phyloP scores from a whole-genome alignment of 1,140 invertebrate genomes.

The Brachionus rubens region DNA sequence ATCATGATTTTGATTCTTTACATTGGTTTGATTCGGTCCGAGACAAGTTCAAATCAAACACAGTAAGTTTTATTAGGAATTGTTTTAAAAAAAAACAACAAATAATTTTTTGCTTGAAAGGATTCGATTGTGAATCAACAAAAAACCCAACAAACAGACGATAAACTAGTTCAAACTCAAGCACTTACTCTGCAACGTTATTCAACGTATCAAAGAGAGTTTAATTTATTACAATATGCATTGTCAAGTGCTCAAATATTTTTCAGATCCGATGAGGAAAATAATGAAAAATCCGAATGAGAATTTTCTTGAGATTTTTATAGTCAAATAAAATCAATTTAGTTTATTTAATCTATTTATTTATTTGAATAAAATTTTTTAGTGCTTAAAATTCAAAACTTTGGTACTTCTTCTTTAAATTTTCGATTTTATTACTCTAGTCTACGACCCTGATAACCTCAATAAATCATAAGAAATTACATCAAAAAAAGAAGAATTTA shows the following conservation, averaged over 20 bases:
- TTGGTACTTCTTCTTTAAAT: too few relatives aligned
- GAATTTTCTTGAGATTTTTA: not conserved
- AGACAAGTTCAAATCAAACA: slow-evolving; percentile 68
- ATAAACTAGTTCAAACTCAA: slow-evolving; percentile 86
- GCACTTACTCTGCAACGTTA: slow-evolving; percentile 84
- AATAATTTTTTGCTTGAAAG: slow-evolving; percentile 50
- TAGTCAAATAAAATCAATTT: too few relatives aligned
- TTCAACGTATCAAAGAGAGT: slow-evolving; percentile 76
- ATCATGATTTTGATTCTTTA: slow-evolving; percentile 80
- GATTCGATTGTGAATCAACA: slow-evolving; percentile 50
- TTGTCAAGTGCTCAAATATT: slow-evolving; percentile 89
- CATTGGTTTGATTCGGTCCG: slow-evolving; percentile 90
- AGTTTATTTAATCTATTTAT: too few relatives aligned
- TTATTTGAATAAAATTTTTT: too few relatives aligned
- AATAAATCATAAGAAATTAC: too few relatives aligned
- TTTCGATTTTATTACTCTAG: too few relatives aligned
- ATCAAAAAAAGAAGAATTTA: too few relatives aligned
- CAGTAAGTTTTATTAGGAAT: slow-evolving; percentile 46
- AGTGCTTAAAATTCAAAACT: too few relatives aligned
- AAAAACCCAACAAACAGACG: slow-evolving; percentile 62
- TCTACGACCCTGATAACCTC: too few relatives aligned
- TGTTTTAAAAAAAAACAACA: not conserved
- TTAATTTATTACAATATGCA: slow-evolving; percentile 82
- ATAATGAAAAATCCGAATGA: not conserved
- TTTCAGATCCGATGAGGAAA: slow-evolving; percentile 64